Conservation (phyloP, 2,888 invertebrate species). For the Dolichomitus sp. region DNA sequence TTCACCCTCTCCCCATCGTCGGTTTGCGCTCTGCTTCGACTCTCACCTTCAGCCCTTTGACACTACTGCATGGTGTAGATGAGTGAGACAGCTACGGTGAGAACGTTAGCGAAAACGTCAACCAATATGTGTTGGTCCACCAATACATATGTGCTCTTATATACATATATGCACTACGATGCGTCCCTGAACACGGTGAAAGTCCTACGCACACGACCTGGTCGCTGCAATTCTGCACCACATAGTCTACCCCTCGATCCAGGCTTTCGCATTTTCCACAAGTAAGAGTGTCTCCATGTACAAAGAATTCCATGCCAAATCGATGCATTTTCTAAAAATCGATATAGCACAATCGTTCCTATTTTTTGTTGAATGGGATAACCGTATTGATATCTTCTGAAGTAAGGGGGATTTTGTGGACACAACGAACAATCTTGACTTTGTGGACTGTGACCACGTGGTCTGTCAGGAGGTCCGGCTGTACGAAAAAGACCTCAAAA, state of each 20-base stretch:
- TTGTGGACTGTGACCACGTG: too few relatives aligned
- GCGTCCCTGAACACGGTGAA: conserved; percentile 34
- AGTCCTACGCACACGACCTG: conserved; percentile 48
- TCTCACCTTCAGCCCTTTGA: conserved; percentile 81
- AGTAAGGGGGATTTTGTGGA: too few relatives aligned
- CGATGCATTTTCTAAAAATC: neutral
- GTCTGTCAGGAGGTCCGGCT: too few relatives aligned
- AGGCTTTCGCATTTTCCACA: conserved; percentile 42
- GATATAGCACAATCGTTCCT: neutral
- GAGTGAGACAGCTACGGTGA: conserved; percentile 53
- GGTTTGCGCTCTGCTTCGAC: conserved; percentile 62
- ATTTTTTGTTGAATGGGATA: too few relatives aligned
- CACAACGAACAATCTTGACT: too few relatives aligned
- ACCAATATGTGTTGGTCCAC: conserved; percentile 30
- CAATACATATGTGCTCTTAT: conserved; percentile 6
- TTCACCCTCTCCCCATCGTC: conserved; percentile 22
- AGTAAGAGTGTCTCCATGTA: conserved; percentile 27
- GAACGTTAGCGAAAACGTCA: conserved; percentile 53
- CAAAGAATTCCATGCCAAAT: neutral
- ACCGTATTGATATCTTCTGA: too few relatives aligned
- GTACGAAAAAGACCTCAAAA: too few relatives aligned
- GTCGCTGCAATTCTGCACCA: conserved; percentile 42
- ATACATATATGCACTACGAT: conserved; percentile 2
- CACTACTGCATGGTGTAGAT: conserved; percentile 54
- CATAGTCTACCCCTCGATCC: conserved; percentile 17